Percentiles rank a stretch among this genome's conserved stretches.
Conservation (phyloP, 2,113 vertebrate species). For the Vireo altiloquus region DNA sequence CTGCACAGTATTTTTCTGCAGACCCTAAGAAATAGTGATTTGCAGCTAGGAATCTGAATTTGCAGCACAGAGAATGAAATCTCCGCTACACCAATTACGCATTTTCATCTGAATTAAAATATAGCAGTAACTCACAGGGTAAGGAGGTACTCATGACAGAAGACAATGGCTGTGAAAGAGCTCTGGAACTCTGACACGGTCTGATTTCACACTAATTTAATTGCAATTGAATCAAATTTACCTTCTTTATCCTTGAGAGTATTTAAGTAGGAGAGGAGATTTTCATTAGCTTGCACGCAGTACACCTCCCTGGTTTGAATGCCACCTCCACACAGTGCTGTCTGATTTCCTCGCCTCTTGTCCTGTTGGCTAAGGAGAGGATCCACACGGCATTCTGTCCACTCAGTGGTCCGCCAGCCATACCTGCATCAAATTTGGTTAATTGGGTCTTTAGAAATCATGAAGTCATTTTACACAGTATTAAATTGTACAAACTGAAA, state of each 20-base stretch:
- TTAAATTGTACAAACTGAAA: neutral
- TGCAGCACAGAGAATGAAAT: neutral
- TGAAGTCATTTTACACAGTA: neutral
- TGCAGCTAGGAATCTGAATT: neutral
- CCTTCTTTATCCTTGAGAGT: conserved; percentile 85
- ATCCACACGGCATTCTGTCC: conserved; percentile 92
- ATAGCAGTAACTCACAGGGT: neutral
- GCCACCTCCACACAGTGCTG: conserved; percentile 90
- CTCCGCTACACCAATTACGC: neutral
- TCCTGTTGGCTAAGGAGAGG: conserved; percentile 92
- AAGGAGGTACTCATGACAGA: neutral
- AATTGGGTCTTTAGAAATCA: neutral
- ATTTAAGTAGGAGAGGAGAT: conserved; percentile 80
- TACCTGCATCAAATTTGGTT: conserved; percentile 70
- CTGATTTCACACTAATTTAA: neutral
- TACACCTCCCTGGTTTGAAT: conserved; percentile 89
- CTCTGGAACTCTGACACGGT: neutral
- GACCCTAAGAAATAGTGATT: neutral
- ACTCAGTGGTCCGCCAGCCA: conserved; percentile 89
- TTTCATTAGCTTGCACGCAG: conserved; percentile 86
- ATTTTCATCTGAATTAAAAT: neutral
- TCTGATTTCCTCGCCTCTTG: conserved; percentile 88
- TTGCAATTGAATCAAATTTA: conserved; percentile 53
- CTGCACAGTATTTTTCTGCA: neutral
- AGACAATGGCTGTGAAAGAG: neutral